phyloP scores from a whole-genome alignment of 2,888 invertebrate genomes.

The Siphonodentalium dalli region DNA sequence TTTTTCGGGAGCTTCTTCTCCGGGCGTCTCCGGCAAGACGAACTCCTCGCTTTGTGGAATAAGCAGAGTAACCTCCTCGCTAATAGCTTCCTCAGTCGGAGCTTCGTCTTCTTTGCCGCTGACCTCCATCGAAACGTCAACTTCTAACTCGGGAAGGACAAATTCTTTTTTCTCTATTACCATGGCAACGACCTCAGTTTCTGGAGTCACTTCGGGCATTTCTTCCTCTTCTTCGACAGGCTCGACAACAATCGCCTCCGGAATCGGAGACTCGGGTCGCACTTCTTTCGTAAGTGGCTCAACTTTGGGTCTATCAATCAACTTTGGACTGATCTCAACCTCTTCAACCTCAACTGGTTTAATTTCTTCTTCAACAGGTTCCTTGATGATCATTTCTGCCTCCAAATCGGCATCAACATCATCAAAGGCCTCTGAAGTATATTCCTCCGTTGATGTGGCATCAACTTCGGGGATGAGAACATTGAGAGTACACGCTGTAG shows the following conservation, averaged over 20 bases:
- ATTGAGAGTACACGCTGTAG: conserved; percentile 67
- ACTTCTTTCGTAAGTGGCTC: conserved; percentile 31
- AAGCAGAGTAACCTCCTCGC: conserved; percentile 17
- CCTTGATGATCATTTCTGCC: conserved; percentile 8
- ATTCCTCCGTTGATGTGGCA: conserved; percentile 26
- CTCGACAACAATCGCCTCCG: conserved; percentile 19
- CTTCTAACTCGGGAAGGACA: too few species aligned
- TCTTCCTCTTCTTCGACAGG: too few species aligned
- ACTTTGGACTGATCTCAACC: conserved; percentile 21
- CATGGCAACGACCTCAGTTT: conserved; percentile 11
- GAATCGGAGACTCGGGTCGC: conserved; percentile 27
- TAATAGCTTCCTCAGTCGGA: conserved; percentile 20
- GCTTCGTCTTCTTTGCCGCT: conserved; percentile 3
- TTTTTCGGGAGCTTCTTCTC: too few species aligned
- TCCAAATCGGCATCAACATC: too few species aligned
- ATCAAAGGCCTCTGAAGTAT: conserved; percentile 7
- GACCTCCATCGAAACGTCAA: too few species aligned
- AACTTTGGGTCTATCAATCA: conserved; percentile 38
- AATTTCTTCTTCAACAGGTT: conserved; percentile 10
- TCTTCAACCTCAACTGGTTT: conserved; percentile 67
- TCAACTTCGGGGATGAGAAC: conserved; percentile 45
- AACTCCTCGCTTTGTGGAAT: conserved; percentile 25
- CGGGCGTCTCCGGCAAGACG: conserved; percentile 23
- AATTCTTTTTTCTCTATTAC: conserved; percentile 1
- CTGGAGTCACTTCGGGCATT: too few species aligned